phyloP scores from a whole-genome alignment of 2,888 invertebrate species.

The Eupithecia pulchellata region DNA sequence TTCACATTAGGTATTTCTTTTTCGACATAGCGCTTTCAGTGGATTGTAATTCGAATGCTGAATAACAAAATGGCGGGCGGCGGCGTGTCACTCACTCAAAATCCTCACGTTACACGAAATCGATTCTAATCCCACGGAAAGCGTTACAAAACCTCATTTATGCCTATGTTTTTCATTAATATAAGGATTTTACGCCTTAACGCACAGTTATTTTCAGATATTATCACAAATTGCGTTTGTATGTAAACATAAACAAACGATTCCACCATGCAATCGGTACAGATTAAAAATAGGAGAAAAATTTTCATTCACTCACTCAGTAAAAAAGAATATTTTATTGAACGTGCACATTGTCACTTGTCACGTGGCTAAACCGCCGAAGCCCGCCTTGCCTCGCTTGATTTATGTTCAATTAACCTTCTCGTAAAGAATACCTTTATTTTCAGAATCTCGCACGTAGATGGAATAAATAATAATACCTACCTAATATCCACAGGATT shows the following conservation, averaged over 20 bases:
- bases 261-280: constrained; percentile 2
- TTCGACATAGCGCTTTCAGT: not conserved
- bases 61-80: constrained; percentile 35
- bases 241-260: constrained; percentile 3
- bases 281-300: not conserved
- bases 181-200: no score
- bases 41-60: constrained; percentile 14
- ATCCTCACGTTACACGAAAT: constrained; percentile 14
- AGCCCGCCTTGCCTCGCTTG: no score
- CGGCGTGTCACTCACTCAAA: constrained; percentile 24
- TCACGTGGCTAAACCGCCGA: no score
- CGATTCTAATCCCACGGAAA: constrained; percentile 18
- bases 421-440: no score
- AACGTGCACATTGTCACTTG: not conserved
- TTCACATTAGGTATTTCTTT: constrained; percentile 1
- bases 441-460: no score
- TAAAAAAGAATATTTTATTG: not conserved
- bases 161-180: not conserved
- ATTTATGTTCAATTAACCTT: no score
- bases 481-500: no score
- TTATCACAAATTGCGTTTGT: not conserved
- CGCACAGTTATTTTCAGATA: not conserved
- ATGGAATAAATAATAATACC: no score
- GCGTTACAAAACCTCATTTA: not conserved
- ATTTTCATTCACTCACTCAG: not conserved